phyloP scores from a whole-genome alignment of 2,888 invertebrate genomes.

The Sipha maydis region DNA sequence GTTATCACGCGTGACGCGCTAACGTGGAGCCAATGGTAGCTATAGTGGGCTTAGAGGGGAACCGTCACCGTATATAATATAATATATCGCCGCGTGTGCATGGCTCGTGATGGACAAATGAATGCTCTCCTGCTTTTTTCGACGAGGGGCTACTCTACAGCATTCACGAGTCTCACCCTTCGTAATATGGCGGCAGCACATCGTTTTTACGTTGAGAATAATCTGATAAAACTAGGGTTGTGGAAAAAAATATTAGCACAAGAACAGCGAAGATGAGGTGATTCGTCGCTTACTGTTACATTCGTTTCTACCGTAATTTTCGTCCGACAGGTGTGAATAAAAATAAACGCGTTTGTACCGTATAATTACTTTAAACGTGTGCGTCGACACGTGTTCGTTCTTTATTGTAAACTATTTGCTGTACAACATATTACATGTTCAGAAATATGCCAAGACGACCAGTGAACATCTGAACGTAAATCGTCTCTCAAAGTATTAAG shows the following conservation, averaged over 20 bases:
- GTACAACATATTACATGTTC: neutral
- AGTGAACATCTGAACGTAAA: too few relatives aligned
- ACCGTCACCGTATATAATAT: neutral
- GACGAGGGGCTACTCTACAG: neutral
- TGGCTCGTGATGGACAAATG: slow-evolving; percentile 60
- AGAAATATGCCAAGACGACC: neutral
- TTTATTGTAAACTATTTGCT: neutral
- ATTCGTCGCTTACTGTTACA: neutral
- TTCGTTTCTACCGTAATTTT: neutral
- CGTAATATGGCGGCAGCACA: slow-evolving; percentile 44
- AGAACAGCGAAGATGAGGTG: neutral
- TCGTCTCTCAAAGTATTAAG: too few relatives aligned
- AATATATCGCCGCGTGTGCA: slow-evolving; percentile 26
- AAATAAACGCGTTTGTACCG: slow-evolving; percentile 2
- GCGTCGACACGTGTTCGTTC: neutral
- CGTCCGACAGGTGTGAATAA: slow-evolving; percentile 31
- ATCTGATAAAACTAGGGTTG: slow-evolving; percentile 16
- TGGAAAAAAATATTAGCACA: neutral
- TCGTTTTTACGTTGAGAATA: slow-evolving; percentile 7
- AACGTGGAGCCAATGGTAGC: slow-evolving; percentile 26
- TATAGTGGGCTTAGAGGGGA: slow-evolving; percentile 4
- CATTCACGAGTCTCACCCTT: slow-evolving; percentile 27
- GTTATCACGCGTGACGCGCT: slow-evolving; percentile 32
- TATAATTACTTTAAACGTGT: slow-evolving; percentile 2
- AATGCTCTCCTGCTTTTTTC: slow-evolving; percentile 46